Percentiles rank a stretch among this genome's conserved stretches.
These are phyloP conservation scores for Hyles euphorbiae DNA, from an alignment of 1,140 invertebrate genomes.

Conservation along the genomic window DNA sequence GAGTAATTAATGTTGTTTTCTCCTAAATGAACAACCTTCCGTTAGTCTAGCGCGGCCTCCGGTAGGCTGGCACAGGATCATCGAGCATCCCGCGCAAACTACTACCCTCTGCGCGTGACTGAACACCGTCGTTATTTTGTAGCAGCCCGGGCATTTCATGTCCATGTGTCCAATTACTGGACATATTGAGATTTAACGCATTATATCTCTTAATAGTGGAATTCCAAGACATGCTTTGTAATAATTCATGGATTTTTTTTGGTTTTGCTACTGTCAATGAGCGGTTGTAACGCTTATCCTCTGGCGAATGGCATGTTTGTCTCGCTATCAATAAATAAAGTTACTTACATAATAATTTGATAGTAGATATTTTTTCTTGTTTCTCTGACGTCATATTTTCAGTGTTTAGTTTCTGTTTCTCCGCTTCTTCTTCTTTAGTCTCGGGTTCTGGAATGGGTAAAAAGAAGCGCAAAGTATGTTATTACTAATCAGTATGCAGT, in stretches of 20 bases:
- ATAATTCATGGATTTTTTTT: too few relatives aligned
- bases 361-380: conserved; percentile 30
- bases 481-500: too few relatives aligned
- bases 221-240: too few relatives aligned
- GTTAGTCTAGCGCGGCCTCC: conserved; percentile 98
- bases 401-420: conserved; percentile 41
- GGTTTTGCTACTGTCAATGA: too few relatives aligned
- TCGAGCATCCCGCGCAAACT: conserved; percentile 98
- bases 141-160: conserved; percentile 99
- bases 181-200: too few relatives aligned
- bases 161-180: too few relatives aligned
- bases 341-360: conserved; percentile 53
- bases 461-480: too few relatives aligned
- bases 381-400: conserved; percentile 17
- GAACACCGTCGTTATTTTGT: conserved; percentile 99
- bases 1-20: conserved; percentile 85
- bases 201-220: too few relatives aligned
- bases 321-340: too few relatives aligned
- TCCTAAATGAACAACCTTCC: conserved; percentile 98
- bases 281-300: too few relatives aligned
- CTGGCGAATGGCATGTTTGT: too few relatives aligned
- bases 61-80: conserved; percentile 98
- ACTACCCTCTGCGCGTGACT: conserved; percentile 99
- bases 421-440: conserved; percentile 35
- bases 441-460: conserved; percentile 22